Conservation (phyloP, 2,113 vertebrate species). For the Indicator indicator region DNA sequence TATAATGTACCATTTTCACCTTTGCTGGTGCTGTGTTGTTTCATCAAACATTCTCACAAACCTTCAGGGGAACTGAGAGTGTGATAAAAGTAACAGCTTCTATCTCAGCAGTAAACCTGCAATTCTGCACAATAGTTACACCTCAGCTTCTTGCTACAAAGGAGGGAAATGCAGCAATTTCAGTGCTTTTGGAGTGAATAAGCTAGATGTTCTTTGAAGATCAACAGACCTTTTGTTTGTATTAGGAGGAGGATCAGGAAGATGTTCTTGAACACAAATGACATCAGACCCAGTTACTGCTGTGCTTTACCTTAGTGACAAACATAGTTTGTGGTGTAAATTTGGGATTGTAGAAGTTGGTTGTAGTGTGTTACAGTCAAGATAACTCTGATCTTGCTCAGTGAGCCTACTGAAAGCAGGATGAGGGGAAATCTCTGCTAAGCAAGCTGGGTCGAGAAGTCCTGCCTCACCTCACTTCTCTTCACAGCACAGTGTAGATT, state of each 20-base stretch:
- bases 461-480: background rate
- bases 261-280: background rate
- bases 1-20: background rate
- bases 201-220: background rate
- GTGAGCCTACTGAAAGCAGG: background rate
- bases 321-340: background rate
- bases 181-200: background rate
- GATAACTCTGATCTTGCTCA: background rate
- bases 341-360: rapidly evolving
- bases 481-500: background rate
- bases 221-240: background rate
- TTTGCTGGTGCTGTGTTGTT: background rate
- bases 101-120: background rate
- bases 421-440: background rate
- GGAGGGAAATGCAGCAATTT: background rate
- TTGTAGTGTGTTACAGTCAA: background rate
- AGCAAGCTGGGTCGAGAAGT: background rate
- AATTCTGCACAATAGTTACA: background rate
- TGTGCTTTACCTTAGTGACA: background rate
- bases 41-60: background rate
- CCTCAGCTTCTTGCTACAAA: background rate
- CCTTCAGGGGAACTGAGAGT: background rate
- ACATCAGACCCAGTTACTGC: background rate
- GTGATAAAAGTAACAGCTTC: background rate
- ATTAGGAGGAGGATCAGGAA: background rate